Conservation (phyloP, 2,888 invertebrate genomes). For the Synanthedon vespiformis region DNA sequence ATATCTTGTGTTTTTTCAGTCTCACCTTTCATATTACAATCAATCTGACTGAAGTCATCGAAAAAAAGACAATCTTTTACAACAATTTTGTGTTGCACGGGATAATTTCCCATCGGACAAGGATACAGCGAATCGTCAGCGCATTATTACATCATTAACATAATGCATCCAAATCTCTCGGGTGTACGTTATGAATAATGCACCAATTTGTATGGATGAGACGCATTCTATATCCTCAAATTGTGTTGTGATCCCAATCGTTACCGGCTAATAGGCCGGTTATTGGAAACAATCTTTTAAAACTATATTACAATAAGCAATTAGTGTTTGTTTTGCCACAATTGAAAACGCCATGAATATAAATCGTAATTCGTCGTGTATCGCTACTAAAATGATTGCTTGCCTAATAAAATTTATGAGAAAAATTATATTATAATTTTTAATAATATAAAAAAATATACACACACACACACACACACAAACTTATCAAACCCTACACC, state of each 20-base stretch:
- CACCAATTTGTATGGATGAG: conserved; percentile 21
- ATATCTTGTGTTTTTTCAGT: too few relatives aligned
- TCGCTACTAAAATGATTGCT: too few relatives aligned
- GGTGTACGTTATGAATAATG: conserved; percentile 36
- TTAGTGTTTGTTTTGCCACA: neutral
- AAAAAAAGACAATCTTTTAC: too few relatives aligned
- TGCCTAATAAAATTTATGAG: too few relatives aligned
- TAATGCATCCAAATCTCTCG: conserved; percentile 48
- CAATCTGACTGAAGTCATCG: too few relatives aligned
- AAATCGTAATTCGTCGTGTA: neutral
- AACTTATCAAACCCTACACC: too few relatives aligned
- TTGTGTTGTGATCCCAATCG: conserved; percentile 1
- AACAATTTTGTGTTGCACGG: neutral
- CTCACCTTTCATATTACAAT: too few relatives aligned
- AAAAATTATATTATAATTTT: too few relatives aligned
- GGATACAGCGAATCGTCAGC: conserved; percentile 31
- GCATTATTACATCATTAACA: conserved; percentile 59
- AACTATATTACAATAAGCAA: conserved; percentile 1
- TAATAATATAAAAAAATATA: too few relatives aligned
- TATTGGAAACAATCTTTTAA: conserved; percentile 1
- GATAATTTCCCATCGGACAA: conserved; percentile 20
- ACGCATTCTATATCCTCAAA: neutral
- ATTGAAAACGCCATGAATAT: too few relatives aligned
- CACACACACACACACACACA: too few relatives aligned
- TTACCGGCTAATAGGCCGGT: conserved; percentile 1